Conservation (phyloP, 1,140 invertebrate species). For the Ostrea denselamellosa region DNA sequence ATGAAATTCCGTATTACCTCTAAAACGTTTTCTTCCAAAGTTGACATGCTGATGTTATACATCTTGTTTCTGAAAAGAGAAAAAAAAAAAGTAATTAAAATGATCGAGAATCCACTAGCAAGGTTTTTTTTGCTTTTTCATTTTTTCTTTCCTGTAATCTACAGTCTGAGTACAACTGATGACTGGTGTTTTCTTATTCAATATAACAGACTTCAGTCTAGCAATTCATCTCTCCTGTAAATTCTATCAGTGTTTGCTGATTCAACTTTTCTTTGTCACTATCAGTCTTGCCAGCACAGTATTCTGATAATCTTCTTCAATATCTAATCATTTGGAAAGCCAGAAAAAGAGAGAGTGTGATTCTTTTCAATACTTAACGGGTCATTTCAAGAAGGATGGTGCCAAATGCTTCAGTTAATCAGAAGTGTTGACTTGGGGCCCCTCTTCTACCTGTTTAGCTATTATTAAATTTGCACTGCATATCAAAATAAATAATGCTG, state of each 20-base stretch:
- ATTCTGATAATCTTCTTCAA: conserved; percentile 2
- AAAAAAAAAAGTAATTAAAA: neutral
- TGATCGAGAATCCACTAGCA: neutral
- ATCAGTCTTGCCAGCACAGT: conserved; percentile 12
- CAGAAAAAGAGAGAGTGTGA: neutral
- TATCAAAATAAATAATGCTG: conserved; percentile 19
- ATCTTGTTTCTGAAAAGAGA: conserved; percentile 55
- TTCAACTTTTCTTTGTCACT: conserved; percentile 4
- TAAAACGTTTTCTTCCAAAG: conserved; percentile 49
- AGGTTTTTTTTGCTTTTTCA: no score
- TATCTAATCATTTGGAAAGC: conserved; percentile 23
- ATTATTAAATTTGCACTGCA: neutral
- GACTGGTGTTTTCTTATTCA: neutral
- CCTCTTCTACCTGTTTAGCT: neutral
- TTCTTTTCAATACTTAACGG: conserved; percentile 18
- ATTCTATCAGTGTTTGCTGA: neutral
- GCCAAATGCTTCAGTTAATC: conserved; percentile 4
- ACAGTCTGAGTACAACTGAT: neutral
- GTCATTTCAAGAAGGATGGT: conserved; percentile 18
- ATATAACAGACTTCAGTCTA: neutral
- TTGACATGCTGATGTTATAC: conserved; percentile 55
- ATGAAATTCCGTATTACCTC: conserved; percentile 46
- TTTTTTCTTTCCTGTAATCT: neutral
- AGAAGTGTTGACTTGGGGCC: neutral
- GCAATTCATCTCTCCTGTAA: neutral